Evolutionary conservation across 2,113 vertebrate species (phyloP), one percentile per base, ranked within the genome.

Genomic region (Marcusenius ussheri): DNA sequence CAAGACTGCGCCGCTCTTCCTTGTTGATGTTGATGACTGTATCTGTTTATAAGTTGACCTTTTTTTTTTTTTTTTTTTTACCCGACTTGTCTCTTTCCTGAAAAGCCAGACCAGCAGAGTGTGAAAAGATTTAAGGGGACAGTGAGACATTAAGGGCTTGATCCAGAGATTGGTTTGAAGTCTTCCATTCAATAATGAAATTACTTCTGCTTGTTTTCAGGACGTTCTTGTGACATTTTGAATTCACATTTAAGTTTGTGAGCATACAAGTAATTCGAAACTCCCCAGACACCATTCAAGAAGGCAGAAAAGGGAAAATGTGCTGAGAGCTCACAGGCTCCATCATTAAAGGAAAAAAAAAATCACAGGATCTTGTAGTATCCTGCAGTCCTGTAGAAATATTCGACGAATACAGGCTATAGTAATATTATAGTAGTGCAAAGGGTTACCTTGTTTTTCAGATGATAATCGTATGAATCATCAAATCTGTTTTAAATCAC

Each of bases 11-110:
- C 10, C 9, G 4, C 46, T 35, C 47, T 91, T 92, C 90, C 91
- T 91, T 91, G 90, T 91, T 91, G 91, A 91, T 90, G 39, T 42
- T 42, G 39, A 42, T 42, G 2, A 46, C 83, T 84, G 89, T 92
- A 94, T 95, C 94, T 94, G 93, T 95, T 94, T 93, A 94, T 93
- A 94, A 31, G 62, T 31, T 66, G 62, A 3, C n/a, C n/a, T 66
- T 2, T 66, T 31, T 66, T 62, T 13, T 49, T 66, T 62, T 13
- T 49, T 49, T 51, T 53, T 62, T 92, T 94, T 94, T 95, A 93
- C 58, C 93, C 93, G 95, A 35, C 66, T 74, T n/a, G 56, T 62
- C 56, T 74, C 66, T 95, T 94, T 94, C 92, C 93, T 88, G 90
- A 58, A n/a, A 88, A 90, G 91, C 27, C 56, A 92, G 93, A 90